These are phyloP conservation scores for Lerema accius DNA, from an alignment of 1,140 invertebrate species.

Conservation along the genomic window DNA sequence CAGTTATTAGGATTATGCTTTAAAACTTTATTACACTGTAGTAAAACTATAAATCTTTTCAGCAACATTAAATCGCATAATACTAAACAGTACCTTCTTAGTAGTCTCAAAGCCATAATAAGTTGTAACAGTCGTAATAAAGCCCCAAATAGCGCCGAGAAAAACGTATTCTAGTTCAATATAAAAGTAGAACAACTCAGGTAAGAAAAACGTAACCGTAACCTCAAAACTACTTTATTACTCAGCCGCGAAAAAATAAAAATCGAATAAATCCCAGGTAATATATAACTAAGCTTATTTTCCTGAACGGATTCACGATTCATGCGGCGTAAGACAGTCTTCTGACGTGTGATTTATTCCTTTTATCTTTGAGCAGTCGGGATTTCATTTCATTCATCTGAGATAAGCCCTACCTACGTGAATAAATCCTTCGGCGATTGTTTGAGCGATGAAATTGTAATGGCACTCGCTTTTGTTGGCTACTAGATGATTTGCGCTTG, in stretches of 20 bases:
- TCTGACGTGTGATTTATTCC: slow-evolving; percentile 52
- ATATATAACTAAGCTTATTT: slow-evolving; percentile 46
- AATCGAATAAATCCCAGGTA: slow-evolving; percentile 32
- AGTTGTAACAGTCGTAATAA: neutral
- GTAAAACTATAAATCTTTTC: neutral
- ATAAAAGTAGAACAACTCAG: neutral
- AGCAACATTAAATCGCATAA: neutral
- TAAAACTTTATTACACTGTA: too few species aligned
- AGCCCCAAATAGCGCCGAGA: neutral
- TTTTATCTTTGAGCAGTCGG: slow-evolving; percentile 43
- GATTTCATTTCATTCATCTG: slow-evolving; percentile 45
- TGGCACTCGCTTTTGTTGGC: slow-evolving; percentile 21
- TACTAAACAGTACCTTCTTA: too few species aligned
- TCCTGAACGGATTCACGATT: slow-evolving; percentile 43
- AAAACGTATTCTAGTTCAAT: neutral
- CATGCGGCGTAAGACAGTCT: slow-evolving; percentile 43
- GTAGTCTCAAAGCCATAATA: too few species aligned
- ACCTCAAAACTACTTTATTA: slow-evolving; percentile 14
- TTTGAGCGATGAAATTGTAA: slow-evolving; percentile 30
- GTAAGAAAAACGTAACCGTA: neutral
- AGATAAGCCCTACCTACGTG: slow-evolving; percentile 36
- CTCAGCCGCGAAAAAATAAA: neutral
- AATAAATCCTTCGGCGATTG: slow-evolving; percentile 35
- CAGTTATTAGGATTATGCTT: too few species aligned
- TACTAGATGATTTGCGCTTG: slow-evolving; percentile 12